Conservation (phyloP, 2,113 vertebrate species). For the Saccopteryx leptura region DNA sequence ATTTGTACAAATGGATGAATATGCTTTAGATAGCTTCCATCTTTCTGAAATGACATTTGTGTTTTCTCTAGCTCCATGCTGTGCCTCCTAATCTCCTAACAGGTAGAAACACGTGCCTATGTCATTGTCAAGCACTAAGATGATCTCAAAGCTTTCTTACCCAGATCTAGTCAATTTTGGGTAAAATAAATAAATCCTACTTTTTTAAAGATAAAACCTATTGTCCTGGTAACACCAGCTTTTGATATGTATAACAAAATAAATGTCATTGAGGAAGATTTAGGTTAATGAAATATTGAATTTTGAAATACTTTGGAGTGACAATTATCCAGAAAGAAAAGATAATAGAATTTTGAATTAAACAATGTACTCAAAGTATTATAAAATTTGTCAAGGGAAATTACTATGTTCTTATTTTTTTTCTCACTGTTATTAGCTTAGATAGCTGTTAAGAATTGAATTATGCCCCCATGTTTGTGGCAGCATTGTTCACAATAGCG, state of each 20-base stretch:
- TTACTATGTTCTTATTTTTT: neutral
- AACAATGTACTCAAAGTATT: neutral
- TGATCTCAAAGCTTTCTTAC: neutral
- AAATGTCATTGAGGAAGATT: neutral
- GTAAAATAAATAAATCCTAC: neutral
- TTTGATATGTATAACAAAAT: neutral
- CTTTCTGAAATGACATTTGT: neutral
- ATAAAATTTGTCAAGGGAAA: neutral
- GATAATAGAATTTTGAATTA: neutral
- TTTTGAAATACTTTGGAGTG: neutral
- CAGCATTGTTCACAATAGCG: too few species aligned
- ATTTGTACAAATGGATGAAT: neutral
- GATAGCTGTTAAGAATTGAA: neutral
- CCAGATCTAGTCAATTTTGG: neutral
- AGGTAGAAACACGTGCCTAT: neutral
- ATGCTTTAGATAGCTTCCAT: neutral
- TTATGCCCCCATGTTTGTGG: too few species aligned
- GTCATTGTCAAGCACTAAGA: neutral
- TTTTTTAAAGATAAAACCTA: neutral
- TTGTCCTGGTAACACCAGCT: neutral
- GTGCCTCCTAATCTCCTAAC: fast-evolving
- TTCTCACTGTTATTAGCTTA: neutral
- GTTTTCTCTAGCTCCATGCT: fast-evolving
- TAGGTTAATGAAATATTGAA: neutral
- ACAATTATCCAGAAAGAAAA: neutral